Conservation (phyloP, 64 coral and sea anemone species). For the Orbicella faveolata region DNA sequence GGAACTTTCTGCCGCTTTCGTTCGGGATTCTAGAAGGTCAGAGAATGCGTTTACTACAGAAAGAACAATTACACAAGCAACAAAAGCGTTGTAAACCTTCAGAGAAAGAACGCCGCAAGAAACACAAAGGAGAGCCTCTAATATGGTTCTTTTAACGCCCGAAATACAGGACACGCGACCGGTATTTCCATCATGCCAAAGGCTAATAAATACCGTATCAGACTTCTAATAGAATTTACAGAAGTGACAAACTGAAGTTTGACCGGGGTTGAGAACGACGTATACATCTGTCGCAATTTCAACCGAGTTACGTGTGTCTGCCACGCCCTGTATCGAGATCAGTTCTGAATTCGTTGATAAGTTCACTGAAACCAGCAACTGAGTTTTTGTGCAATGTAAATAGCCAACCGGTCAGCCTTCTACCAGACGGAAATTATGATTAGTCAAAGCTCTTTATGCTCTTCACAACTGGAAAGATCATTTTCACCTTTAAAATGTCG, state of each 20-base stretch:
- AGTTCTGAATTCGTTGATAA: no score
- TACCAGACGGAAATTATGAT: no score
- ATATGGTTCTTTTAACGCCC: background rate
- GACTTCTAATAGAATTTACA: background rate
- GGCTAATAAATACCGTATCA: background rate
- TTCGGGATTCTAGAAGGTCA: conserved; percentile 9
- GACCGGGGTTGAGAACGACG: no score
- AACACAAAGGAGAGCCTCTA: background rate
- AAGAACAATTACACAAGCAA: background rate
- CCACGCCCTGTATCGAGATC: no score
- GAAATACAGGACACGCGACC: background rate
- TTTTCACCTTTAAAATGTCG: no score
- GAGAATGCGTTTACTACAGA: conserved; percentile 8
- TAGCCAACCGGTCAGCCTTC: no score
- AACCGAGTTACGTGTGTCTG: no score
- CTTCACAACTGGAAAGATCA: no score
- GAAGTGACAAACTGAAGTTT: background rate
- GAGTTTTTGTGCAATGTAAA: no score
- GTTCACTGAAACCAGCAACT: no score
- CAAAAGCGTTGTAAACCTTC: background rate
- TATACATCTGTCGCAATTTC: no score
- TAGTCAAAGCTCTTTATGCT: no score
- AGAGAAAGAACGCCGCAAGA: background rate
- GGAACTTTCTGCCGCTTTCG: background rate
- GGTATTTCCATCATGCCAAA: background rate